phyloP scores from a whole-genome alignment of 1,140 invertebrate species.

The Listronotus bonariensis region DNA sequence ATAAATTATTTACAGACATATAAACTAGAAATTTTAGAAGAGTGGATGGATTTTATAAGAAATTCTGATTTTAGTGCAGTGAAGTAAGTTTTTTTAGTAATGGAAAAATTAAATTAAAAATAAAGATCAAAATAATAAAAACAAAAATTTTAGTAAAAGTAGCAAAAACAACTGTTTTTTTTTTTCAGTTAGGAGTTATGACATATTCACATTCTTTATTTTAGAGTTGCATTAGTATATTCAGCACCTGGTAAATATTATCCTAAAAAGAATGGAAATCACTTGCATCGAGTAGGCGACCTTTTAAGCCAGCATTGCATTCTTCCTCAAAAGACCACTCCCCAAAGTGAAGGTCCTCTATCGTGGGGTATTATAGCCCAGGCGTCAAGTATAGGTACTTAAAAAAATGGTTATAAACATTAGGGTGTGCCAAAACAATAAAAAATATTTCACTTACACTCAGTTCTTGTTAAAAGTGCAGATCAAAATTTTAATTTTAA shows the following conservation, averaged over 20 bases:
- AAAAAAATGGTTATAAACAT: not conserved
- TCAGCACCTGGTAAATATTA: slow-evolving; percentile 83
- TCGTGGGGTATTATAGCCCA: slow-evolving; percentile 79
- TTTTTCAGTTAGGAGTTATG: too few relatives aligned
- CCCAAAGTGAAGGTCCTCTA: slow-evolving; percentile 59
- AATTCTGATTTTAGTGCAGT: slow-evolving; percentile 78
- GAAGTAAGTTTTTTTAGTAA: slow-evolving; percentile 72
- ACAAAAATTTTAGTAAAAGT: too few relatives aligned
- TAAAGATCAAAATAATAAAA: not conserved
- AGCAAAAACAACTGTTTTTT: too few relatives aligned
- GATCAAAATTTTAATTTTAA: too few relatives aligned
- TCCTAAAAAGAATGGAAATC: slow-evolving; percentile 66
- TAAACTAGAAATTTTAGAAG: slow-evolving; percentile 66
- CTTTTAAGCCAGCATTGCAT: slow-evolving; percentile 68
- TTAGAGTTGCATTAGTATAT: slow-evolving; percentile 80
- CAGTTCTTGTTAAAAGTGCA: too few relatives aligned
- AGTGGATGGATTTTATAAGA: slow-evolving; percentile 77
- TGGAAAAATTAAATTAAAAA: too few relatives aligned
- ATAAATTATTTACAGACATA: slow-evolving; percentile 82
- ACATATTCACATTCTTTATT: slow-evolving; percentile 10
- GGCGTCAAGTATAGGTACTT: slow-evolving; percentile 83
- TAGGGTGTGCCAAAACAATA: not conserved
- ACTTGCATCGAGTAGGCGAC: slow-evolving; percentile 70
- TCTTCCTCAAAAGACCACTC: slow-evolving; percentile 59
- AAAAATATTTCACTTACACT: too few relatives aligned